phyloP scores from a whole-genome alignment of 2,797 vertebrate species.

The Emydoidea blandingii region DNA sequence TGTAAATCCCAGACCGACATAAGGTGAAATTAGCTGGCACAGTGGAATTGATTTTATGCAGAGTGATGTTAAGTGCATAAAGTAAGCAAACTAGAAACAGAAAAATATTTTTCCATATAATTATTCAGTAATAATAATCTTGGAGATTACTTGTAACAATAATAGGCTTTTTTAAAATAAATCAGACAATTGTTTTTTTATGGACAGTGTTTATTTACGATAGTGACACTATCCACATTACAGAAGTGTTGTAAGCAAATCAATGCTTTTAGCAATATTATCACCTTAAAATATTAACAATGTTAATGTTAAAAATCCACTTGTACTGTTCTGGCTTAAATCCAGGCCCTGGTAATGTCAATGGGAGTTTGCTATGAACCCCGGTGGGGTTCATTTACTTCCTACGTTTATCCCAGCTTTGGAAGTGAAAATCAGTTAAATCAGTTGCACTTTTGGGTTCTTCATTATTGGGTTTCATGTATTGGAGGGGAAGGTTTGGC shows the following conservation, averaged over 20 bases:
- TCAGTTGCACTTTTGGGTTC: accelerated
- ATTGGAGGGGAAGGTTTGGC: accelerated
- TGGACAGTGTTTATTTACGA: not conserved
- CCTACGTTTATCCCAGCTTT: accelerated
- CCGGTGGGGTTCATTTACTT: not conserved
- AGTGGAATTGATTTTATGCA: not conserved
- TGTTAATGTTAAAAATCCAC: not conserved
- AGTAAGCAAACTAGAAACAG: not conserved
- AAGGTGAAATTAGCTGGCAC: not conserved
- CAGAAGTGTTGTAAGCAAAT: not conserved
- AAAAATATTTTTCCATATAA: not conserved
- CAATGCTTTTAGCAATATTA: not conserved
- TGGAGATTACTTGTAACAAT: not conserved
- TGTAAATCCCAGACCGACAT: not conserved
- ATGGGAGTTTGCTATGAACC: not conserved
- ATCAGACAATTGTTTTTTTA: not conserved
- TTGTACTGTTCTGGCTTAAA: not conserved
- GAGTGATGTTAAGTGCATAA: not conserved
- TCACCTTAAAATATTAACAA: not conserved
- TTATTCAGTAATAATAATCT: not conserved
- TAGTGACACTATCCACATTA: not conserved
- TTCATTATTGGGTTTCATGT: accelerated
- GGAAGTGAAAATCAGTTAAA: not conserved
- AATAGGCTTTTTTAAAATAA: not conserved
- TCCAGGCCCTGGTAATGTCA: not conserved